phyloP scores from a whole-genome alignment of 1,140 invertebrate genomes.

The Dinothrombium tinctorium region DNA sequence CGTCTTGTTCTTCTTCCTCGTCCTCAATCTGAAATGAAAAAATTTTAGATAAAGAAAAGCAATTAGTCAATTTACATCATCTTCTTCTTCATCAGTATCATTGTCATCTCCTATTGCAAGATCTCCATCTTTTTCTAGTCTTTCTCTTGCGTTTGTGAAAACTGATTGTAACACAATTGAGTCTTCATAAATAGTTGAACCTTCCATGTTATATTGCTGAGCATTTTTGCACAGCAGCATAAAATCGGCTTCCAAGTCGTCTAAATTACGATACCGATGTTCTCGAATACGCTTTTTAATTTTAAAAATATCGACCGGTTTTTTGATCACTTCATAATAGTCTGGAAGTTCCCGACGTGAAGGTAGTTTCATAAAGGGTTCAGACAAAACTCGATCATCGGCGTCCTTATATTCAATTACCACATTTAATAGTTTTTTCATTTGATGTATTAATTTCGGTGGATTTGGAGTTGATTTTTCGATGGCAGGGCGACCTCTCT shows the following conservation, averaged over 20 bases:
- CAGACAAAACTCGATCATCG: slow-evolving; percentile 48
- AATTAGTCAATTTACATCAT: slow-evolving; percentile 8
- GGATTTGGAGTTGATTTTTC: slow-evolving; percentile 25
- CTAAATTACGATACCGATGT: slow-evolving; percentile 37
- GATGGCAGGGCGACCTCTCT: slow-evolving; percentile 28
- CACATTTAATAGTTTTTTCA: slow-evolving; percentile 54
- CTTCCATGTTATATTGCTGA: slow-evolving; percentile 87
- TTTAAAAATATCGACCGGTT: slow-evolving; percentile 84
- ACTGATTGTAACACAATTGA: slow-evolving; percentile 64
- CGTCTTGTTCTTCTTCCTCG: slow-evolving; percentile 15
- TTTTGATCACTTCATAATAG: slow-evolving; percentile 94
- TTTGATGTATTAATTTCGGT: slow-evolving; percentile 29
- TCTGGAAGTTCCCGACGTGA: slow-evolving; percentile 73
- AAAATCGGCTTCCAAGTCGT: slow-evolving; percentile 76
- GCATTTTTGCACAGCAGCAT: slow-evolving; percentile 84
- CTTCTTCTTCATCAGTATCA: slow-evolving; percentile 8
- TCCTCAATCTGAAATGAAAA: slow-evolving; percentile 10
- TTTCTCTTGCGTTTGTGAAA: slow-evolving; percentile 47
- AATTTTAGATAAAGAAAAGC: neutral
- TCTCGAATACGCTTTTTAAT: slow-evolving; percentile 26
- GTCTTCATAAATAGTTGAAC: slow-evolving; percentile 81
- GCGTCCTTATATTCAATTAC: slow-evolving; percentile 56
- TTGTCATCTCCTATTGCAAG: neutral
- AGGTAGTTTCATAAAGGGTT: slow-evolving; percentile 84
- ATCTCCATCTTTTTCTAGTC: slow-evolving; percentile 26